These are phyloP conservation scores for Pristionchus maxplancki DNA, from an alignment of 2,888 invertebrate species.

Conservation along the genomic window DNA sequence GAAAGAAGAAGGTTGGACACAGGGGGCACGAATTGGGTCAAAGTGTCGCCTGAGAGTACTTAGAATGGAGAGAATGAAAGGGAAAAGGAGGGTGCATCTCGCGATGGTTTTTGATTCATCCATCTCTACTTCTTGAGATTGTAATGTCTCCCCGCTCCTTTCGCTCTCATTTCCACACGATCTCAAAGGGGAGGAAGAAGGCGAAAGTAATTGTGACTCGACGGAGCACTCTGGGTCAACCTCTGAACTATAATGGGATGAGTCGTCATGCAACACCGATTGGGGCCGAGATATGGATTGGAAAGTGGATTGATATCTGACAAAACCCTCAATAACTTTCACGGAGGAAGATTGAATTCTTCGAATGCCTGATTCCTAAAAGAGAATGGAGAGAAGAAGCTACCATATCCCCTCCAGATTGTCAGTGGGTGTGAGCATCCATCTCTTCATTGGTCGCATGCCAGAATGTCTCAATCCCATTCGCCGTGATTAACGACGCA, in stretches of 20 bases:
- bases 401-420: background rate
- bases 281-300: background rate
- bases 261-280: conserved; percentile 38
- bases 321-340: background rate
- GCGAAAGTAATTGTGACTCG: conserved; percentile 39
- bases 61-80: conserved; percentile 37
- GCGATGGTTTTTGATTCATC: conserved; percentile 32
- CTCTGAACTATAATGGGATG: conserved; percentile 23
- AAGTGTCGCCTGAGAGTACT: conserved; percentile 51
- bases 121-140: conserved; percentile 42
- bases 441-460: conserved; percentile 26
- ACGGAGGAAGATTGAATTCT: background rate
- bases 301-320: background rate
- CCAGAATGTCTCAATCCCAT: conserved; percentile 42
- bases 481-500: conserved; percentile 30
- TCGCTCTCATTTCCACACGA: conserved; percentile 45
- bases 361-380: background rate
- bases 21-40: conserved; percentile 51
- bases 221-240: conserved; percentile 6
- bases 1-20: background rate
- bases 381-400: background rate
- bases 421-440: background rate
- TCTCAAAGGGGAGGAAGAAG: conserved; percentile 16
- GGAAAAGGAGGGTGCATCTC: conserved; percentile 16
- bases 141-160: conserved; percentile 40